A percentile compares a stretch with the other conserved stretches of the same genome.
Evolutionary conservation across 2,113 vertebrate genomes (phyloP).

Genomic region (Plecturocebus donacophilus): DNA sequence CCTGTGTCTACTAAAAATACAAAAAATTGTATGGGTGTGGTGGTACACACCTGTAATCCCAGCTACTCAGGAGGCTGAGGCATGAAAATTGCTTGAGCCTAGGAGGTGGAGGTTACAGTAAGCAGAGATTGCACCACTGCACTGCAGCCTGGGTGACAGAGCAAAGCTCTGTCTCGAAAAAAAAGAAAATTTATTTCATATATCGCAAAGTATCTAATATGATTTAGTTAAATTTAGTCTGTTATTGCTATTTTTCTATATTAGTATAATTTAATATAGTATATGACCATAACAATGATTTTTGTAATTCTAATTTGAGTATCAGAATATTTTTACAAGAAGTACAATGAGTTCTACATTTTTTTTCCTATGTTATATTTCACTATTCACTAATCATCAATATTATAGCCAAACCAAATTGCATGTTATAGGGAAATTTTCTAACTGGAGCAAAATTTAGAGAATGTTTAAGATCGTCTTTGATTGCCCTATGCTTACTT

Average conservation of each 20-base stretch:
- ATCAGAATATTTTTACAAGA: conserved; percentile 41
- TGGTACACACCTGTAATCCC: no score
- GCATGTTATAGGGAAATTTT: conserved; percentile 24
- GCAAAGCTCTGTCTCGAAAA: no score
- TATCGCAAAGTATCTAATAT: not conserved
- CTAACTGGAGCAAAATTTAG: conserved; percentile 12
- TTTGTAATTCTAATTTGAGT: conserved; percentile 18
- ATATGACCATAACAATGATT: not conserved
- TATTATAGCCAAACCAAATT: conserved; percentile 30
- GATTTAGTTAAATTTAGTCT: conserved; percentile 43
- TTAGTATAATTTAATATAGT: not conserved
- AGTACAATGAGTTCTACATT: not conserved
- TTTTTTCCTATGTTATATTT: not conserved
- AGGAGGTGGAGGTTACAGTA: no score
- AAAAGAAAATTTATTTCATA: not conserved
- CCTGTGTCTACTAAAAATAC: no score
- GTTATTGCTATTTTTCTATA: not conserved
- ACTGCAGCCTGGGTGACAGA: no score
- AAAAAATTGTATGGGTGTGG: no score
- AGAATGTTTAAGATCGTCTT: conserved; percentile 30
- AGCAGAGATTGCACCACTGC: no score
- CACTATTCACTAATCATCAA: not conserved
- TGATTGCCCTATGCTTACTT: not conserved
- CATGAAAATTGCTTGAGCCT: no score
- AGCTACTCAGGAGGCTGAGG: no score